Base-by-base conservation (phyloP, 2,113 vertebrate species). In the Pampusana beccarii region DNA sequence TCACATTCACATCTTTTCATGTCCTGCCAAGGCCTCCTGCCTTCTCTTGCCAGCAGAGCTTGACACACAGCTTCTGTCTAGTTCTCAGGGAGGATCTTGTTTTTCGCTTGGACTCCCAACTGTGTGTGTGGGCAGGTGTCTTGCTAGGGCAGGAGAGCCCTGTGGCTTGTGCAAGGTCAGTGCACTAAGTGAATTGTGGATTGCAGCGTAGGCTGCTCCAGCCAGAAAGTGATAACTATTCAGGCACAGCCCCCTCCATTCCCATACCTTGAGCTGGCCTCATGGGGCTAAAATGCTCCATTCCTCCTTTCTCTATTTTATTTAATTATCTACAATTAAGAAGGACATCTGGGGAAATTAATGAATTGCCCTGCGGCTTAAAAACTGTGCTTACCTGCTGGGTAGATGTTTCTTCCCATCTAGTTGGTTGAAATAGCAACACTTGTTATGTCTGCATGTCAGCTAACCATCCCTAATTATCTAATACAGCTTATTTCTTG, bases 271-370 rank as follows among this genome's bases (percentile, higher is more conserved):
- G 57, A 80, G 42, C 58, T 92, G 79, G 89, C 85, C 74, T 90
- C 81, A 28, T 69, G 75, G 34, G 75, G 54, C 58, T 96, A 75
- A 91, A 91, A 88, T 33, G 29, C 38, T 82, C 50, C 4, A 4
- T 86, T 88, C 88, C 38, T 80, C 60, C 78, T 80, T 86, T 70
- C 72, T 80, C 51, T 86, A 28, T 88, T 97, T 97, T 94, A 96
- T 94, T 91, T 96, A 97, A 97, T 97, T 97, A 96, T 88, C 86
- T 88, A 81, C 91, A 96, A 79, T 97, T 97, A 95, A 36, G 15
- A 95, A 79, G 91, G 93, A 94, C 85, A 94, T 95, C 80, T 95
- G 88, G 86, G 92, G 36, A 84, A 97, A 96, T 90, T 88, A 97
- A 96, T 96, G 16, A 95, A 91, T 95, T 96, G 93, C 85, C 93